phyloP scores from a whole-genome alignment of 2,888 invertebrate species.

The Junonia oenone region DNA sequence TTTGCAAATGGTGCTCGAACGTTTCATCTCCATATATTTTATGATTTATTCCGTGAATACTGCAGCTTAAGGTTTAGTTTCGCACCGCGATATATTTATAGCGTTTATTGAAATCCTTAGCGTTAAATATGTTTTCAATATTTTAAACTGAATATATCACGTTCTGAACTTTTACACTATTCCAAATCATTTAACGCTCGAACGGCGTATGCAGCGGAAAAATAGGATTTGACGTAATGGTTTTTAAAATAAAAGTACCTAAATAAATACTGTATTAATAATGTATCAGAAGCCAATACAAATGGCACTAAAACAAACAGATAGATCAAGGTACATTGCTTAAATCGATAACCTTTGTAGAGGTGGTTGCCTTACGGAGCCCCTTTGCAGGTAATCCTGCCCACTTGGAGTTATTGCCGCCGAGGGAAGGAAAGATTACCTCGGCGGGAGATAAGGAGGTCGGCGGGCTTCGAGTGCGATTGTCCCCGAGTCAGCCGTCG shows the following conservation, averaged over 20 bases:
- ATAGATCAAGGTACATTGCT: conserved; percentile 59
- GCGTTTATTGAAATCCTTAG: background rate
- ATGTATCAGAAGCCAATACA: background rate
- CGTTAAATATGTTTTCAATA: background rate
- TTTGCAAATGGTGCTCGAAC: conserved; percentile 65
- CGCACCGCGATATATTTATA: conserved; percentile 5
- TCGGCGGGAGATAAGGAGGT: conserved; percentile 79
- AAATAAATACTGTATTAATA: background rate
- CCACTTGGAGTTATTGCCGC: conserved; percentile 79
- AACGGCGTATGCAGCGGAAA: too few relatives aligned
- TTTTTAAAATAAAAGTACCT: too few relatives aligned
- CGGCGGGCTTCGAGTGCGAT: conserved; percentile 78
- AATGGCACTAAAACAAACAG: conserved; percentile 36
- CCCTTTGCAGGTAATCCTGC: conserved; percentile 78
- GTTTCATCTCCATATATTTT: conserved; percentile 63
- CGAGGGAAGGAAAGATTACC: conserved; percentile 80
- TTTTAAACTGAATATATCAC: background rate
- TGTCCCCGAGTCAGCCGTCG: conserved; percentile 80
- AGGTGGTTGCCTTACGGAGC: conserved; percentile 72
- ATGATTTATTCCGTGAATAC: conserved; percentile 41
- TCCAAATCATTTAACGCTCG: too few relatives aligned
- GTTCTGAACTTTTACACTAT: too few relatives aligned
- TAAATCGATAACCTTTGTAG: conserved; percentile 75
- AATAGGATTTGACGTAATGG: too few relatives aligned
- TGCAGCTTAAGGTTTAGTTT: conserved; percentile 21